A percentile compares a stretch with the other conserved stretches of the same genome.
phyloP scores from a whole-genome alignment of 2,888 invertebrate genomes.

The Trileptium ribeirensis region DNA sequence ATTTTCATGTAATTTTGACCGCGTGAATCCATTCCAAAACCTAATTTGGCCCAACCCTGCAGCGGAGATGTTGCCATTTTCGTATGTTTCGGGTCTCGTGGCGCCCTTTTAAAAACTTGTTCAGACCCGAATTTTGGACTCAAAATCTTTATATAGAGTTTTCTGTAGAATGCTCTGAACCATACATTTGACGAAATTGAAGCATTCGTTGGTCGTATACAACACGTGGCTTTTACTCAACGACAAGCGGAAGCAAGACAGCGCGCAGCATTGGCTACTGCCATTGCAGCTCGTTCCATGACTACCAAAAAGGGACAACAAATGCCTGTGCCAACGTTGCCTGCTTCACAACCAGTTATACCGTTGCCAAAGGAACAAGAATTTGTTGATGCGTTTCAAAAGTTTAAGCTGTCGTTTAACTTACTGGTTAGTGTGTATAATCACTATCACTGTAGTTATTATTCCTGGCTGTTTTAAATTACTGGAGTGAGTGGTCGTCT shows the following conservation, averaged over 20 bases:
- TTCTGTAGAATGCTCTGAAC: conserved; percentile 68
- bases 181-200: conserved; percentile 99
- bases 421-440: conserved; percentile 61
- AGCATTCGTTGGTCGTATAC: conserved; percentile 91
- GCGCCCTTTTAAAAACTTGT: too few relatives aligned
- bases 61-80: too few relatives aligned
- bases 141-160: too few relatives aligned
- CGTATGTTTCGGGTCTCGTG: too few relatives aligned
- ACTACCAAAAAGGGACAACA: background rate
- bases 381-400: conserved; percentile 94
- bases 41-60: too few relatives aligned
- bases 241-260: conserved; percentile 80
- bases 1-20: too few relatives aligned
- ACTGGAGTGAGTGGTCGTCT: too few relatives aligned
- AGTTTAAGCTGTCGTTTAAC: conserved; percentile 97
- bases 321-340: conserved; percentile 64
- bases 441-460: too few relatives aligned
- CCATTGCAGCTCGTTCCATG: background rate
- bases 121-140: too few relatives aligned
- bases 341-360: conserved; percentile 85
- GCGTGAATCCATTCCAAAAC: too few relatives aligned
- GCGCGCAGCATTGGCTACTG: conserved; percentile 50
- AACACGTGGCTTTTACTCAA: conserved; percentile 90
- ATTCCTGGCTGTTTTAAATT: too few relatives aligned
- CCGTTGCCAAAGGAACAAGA: conserved; percentile 90